These are phyloP conservation scores for Burhinus bistriatus DNA, from an alignment of 2,113 vertebrate species.

Conservation along the genomic window DNA sequence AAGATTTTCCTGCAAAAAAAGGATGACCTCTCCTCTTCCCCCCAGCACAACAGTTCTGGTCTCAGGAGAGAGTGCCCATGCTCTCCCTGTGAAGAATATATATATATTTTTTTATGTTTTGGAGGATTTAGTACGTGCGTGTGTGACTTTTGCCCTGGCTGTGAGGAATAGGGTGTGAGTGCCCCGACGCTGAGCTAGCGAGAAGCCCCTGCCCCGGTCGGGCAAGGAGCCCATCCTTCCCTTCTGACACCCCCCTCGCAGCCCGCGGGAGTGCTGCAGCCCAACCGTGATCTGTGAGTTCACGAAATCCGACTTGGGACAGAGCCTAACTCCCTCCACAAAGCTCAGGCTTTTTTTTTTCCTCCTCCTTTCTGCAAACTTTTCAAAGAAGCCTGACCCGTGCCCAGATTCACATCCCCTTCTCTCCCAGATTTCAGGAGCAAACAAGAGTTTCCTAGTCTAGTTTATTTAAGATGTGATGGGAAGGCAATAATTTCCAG, in stretches of 20 bases:
- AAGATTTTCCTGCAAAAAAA: background rate
- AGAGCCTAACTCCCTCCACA: background rate
- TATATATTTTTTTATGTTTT: background rate
- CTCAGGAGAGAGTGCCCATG: background rate
- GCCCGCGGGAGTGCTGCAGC: background rate
- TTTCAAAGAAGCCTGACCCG: background rate
- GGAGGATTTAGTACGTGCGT: no score
- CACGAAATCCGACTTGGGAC: background rate
- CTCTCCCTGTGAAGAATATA: background rate
- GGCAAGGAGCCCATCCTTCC: background rate
- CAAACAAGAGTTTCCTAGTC: background rate
- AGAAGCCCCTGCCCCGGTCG: no score
- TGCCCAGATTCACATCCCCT: background rate
- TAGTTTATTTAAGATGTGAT: background rate
- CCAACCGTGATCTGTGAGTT: rapidly evolving
- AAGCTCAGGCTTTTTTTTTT: background rate
- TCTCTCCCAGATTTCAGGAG: background rate
- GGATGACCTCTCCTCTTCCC: background rate
- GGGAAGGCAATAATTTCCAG: background rate
- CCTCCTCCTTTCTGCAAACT: background rate
- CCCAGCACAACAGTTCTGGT: background rate
- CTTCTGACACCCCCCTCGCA: background rate
- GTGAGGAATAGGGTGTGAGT: background rate
- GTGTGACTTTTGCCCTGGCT: background rate
- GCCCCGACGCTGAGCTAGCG: background rate